Base-by-base conservation (phyloP, 2,888 invertebrate species). In the Vanessa cardui region DNA sequence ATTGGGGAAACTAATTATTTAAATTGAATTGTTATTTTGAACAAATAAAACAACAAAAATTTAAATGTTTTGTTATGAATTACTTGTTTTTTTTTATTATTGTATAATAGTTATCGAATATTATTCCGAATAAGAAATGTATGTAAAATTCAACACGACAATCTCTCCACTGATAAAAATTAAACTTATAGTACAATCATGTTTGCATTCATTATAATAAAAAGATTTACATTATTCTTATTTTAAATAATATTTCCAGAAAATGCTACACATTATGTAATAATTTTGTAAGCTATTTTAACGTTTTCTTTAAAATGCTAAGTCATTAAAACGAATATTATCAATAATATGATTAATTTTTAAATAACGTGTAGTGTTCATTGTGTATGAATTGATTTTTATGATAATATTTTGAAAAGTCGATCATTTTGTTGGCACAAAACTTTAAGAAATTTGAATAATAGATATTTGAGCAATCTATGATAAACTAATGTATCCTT, bases 121-220 rank as follows among this genome's bases (percentile, higher is more conserved):
- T 20, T 50, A 21, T 21, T 50, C 4, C 21, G 21, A 8, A n/a
- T n/a, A n/a, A 49, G n/a, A 12, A 44, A n/a, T n/a, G n/a, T 39
- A 18, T 58, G 15, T 39, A 39, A 39, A 39, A 12, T 12, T 12
- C 12, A 39, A 39, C 26, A 26, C 15, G 54, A 31, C 18, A 26
- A 54, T 56, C n/a, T 33, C 26, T 47, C 31, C 20, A 58, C 39
- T 39, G 12, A 49, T 16, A 18, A 45, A 15, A 12, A 50, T 26
- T 50, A 15, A 50, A 82, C 84, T 74, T 80, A 84, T 80, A 88
- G 88, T 87, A 87, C 87, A 88, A 88, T 80, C 58, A 76, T 74
- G 77, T 80, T 83, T 82, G 83, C 83, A 83, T 85, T 85, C 77
- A 76, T 79, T 68, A 50, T 63, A 65, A 66, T 70, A 31, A 31